Conservation (phyloP, 2,888 invertebrate species). For the Philereme transversata region DNA sequence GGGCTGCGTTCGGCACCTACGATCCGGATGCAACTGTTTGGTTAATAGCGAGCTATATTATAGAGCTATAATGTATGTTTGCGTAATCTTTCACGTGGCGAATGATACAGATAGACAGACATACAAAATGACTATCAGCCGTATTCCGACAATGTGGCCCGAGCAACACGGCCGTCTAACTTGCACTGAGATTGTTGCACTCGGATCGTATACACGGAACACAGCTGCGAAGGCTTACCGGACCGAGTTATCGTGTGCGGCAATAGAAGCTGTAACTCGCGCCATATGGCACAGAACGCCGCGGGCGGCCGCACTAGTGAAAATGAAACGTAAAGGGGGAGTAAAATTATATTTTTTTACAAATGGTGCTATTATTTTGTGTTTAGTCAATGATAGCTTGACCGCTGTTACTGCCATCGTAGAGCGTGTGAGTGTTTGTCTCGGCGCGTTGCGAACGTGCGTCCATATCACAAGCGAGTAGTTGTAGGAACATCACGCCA, state of each 20-base stretch:
- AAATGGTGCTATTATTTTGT: slow-evolving; percentile 82
- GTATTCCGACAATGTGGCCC: too few relatives aligned
- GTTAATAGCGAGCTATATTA: too few relatives aligned
- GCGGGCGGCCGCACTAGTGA: slow-evolving; percentile 40
- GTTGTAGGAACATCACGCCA: slow-evolving; percentile 44
- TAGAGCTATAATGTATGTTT: too few relatives aligned
- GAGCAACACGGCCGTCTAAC: too few relatives aligned
- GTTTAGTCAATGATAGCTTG: slow-evolving; percentile 77
- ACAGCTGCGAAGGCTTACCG: slow-evolving; percentile 50
- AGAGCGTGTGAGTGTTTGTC: slow-evolving; percentile 44
- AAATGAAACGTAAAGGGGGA: slow-evolving; percentile 53
- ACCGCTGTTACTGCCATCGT: slow-evolving; percentile 70
- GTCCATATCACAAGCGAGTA: slow-evolving; percentile 57
- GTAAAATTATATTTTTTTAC: slow-evolving; percentile 77
- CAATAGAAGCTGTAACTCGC: slow-evolving; percentile 10
- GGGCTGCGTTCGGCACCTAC: not conserved
- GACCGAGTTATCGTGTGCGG: slow-evolving; percentile 24
- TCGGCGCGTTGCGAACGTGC: slow-evolving; percentile 52
- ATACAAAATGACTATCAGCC: too few relatives aligned
- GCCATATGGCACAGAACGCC: slow-evolving; percentile 12
- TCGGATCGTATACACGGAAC: not conserved
- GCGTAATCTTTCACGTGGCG: too few relatives aligned
- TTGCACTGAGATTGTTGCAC: too few relatives aligned
- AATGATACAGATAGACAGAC: too few relatives aligned
- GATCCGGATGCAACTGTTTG: too few relatives aligned